Conservation (phyloP, 1,140 invertebrate species). For the Lysiphlebus fabarum region DNA sequence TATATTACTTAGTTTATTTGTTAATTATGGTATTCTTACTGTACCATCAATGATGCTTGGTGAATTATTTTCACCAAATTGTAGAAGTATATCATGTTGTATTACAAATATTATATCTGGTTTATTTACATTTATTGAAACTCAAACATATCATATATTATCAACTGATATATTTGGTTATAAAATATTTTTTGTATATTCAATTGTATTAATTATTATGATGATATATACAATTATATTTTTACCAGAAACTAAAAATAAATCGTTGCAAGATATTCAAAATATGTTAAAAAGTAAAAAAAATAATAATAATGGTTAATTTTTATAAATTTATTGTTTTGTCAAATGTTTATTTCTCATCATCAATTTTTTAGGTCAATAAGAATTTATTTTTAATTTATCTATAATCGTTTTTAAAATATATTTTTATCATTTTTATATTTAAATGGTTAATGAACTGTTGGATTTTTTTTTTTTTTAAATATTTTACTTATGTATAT, state of each 20-base stretch:
- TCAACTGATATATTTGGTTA: conserved; percentile 63
- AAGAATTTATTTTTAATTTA: no score
- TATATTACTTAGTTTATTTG: conserved; percentile 10
- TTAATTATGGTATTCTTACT: conserved; percentile 64
- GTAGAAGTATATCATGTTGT: conserved; percentile 49
- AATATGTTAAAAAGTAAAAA: conserved; percentile 16
- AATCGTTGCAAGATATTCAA: conserved; percentile 36
- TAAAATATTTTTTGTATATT: conserved; percentile 72
- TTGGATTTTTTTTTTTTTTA: no score
- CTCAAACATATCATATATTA: conserved; percentile 66
- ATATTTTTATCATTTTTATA: not conserved
- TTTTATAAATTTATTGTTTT: not conserved
- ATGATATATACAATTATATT: conserved; percentile 22
- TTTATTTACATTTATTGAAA: conserved; percentile 70
- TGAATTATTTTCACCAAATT: conserved; percentile 32
- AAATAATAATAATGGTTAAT: not conserved
- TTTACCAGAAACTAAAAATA: conserved; percentile 38
- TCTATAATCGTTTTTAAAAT: not conserved
- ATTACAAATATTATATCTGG: conserved; percentile 69
- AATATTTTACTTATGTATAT: no score
- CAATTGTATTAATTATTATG: conserved; percentile 38
- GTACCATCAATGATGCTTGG: conserved; percentile 64
- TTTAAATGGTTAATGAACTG: no score
- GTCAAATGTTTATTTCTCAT: not conserved
- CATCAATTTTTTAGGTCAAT: not conserved